A percentile compares a stretch with the other conserved stretches of the same genome.
Conservation (phyloP, 2,888 invertebrate species). For the Melinaea marsaeus region DNA sequence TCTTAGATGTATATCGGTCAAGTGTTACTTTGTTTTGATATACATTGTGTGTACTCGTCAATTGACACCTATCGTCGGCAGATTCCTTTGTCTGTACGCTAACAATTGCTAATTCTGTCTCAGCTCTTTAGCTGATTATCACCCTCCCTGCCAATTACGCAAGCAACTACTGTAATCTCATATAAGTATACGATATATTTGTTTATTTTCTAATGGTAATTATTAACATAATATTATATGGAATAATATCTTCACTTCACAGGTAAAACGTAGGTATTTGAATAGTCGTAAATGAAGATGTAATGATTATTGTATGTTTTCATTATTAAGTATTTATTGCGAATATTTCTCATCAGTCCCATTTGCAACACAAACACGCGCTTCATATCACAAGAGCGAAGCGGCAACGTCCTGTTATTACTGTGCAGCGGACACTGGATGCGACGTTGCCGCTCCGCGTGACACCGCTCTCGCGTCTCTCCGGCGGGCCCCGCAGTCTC, state of each 20-base stretch:
- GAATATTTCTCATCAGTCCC: conserved; percentile 4
- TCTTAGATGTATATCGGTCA: too few species aligned
- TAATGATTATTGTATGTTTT: too few species aligned
- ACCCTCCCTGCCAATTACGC: conserved; percentile 44
- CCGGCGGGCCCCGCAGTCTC: conserved; percentile 61
- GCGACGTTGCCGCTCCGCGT: conserved; percentile 59
- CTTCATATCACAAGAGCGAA: conserved; percentile 10
- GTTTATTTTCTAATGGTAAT: too few species aligned
- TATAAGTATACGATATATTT: background rate
- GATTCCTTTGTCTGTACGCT: conserved; percentile 50
- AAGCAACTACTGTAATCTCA: conserved; percentile 19
- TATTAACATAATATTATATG: too few species aligned
- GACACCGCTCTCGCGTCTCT: conserved; percentile 64
- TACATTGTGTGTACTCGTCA: background rate
- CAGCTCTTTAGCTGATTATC: conserved; percentile 43
- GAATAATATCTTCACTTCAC: too few species aligned
- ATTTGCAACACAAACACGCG: conserved; percentile 8
- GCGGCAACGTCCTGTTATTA: conserved; percentile 41
- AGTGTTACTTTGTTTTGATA: background rate
- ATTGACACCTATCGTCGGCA: background rate
- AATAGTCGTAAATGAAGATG: too few species aligned
- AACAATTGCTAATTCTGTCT: conserved; percentile 54
- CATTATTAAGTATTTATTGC: conserved; percentile 1
- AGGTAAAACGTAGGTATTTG: too few species aligned
- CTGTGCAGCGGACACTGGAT: conserved; percentile 17